phyloP scores from a whole-genome alignment of 2,113 vertebrate genomes.

The Hystrix cristata region DNA sequence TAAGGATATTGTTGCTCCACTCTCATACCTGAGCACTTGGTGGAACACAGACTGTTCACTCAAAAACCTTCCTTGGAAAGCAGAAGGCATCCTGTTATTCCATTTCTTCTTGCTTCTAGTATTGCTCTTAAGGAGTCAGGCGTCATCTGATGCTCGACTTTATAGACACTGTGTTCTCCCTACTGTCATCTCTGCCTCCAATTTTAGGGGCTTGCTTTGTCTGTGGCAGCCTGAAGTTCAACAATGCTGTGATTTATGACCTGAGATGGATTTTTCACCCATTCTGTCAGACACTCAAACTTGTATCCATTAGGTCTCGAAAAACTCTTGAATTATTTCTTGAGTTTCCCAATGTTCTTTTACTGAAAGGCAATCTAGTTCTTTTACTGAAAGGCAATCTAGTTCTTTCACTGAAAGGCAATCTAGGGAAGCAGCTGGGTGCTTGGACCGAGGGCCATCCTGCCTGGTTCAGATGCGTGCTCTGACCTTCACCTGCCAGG shows the following conservation, averaged over 20 bases:
- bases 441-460: background rate
- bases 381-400: background rate
- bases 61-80: background rate
- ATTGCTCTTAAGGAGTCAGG: background rate
- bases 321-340: background rate
- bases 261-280: background rate
- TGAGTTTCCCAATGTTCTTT: background rate
- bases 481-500: background rate
- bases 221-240: background rate
- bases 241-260: background rate
- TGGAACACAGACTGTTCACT: background rate
- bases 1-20: background rate
- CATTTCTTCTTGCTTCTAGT: background rate
- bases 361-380: background rate
- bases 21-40: background rate
- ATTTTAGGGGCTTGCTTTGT: background rate
- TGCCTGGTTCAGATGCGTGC: accelerated
- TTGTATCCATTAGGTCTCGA: background rate
- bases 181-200: background rate
- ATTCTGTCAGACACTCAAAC: background rate
- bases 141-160: background rate
- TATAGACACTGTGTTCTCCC: background rate
- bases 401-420: background rate
- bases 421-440: accelerated
- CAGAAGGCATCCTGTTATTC: background rate